These are phyloP conservation scores for Rhyacophila brunnea DNA, from an alignment of 1,140 invertebrate genomes.

Conservation along the genomic window DNA sequence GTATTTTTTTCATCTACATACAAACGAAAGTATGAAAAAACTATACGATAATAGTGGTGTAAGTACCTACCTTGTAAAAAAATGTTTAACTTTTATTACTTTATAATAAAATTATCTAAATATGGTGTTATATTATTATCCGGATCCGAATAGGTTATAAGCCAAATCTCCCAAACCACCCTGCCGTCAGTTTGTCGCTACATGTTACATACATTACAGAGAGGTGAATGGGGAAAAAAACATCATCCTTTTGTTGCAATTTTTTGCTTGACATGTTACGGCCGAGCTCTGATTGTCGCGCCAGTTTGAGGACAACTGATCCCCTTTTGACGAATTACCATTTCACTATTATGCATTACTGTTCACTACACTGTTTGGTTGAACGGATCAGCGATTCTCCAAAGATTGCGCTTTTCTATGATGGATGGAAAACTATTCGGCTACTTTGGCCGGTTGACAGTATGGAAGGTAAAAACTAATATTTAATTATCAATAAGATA, in stretches of 20 bases:
- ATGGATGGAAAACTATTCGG: background rate
- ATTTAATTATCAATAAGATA: background rate
- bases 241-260: slow-evolving; percentile 33
- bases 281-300: slow-evolving; percentile 26
- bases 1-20: too few relatives aligned
- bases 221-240: slow-evolving; percentile 15
- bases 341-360: slow-evolving; percentile 11
- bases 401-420: background rate
- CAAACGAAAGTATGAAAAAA: too few relatives aligned
- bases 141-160: too few relatives aligned
- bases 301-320: slow-evolving; percentile 24
- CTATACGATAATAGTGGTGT: too few relatives aligned
- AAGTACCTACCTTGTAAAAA: too few relatives aligned
- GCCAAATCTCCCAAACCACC: background rate
- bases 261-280: slow-evolving; percentile 35
- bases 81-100: too few relatives aligned
- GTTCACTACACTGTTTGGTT: background rate
- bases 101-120: too few relatives aligned
- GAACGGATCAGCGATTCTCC: slow-evolving; percentile 2
- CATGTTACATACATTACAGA: slow-evolving; percentile 11
- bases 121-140: too few relatives aligned
- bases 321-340: slow-evolving; percentile 31
- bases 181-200: slow-evolving; percentile 9
- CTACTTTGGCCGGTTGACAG: too few relatives aligned
- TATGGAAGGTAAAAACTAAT: background rate